These are phyloP conservation scores for Dreissena polymorpha DNA, from an alignment of 1,140 invertebrate genomes.

Conservation along the genomic window DNA sequence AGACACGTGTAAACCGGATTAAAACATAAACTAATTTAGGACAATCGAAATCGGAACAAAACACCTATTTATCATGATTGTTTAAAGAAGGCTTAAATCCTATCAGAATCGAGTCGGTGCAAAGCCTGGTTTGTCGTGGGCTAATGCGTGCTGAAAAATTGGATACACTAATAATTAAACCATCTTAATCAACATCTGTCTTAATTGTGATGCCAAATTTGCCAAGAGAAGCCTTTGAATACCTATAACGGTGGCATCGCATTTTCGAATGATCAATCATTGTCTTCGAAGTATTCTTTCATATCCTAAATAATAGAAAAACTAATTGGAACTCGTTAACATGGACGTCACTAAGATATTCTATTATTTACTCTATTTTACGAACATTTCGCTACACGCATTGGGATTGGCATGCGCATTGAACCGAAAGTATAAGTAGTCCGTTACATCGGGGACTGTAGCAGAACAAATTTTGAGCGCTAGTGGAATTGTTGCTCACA, in stretches of 20 bases:
- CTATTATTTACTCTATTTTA: slow-evolving; percentile 40
- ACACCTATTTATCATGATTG: no score
- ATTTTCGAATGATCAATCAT: slow-evolving; percentile 43
- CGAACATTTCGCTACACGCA: background rate
- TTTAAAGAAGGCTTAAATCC: no score
- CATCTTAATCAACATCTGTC: background rate
- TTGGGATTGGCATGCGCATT: background rate
- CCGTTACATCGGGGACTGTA: background rate
- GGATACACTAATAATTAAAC: background rate
- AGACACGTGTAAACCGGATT: no score
- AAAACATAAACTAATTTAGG: no score
- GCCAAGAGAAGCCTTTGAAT: slow-evolving; percentile 18
- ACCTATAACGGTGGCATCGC: slow-evolving; percentile 15
- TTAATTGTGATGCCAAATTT: background rate
- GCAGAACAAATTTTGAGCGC: background rate
- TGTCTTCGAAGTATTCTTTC: slow-evolving; percentile 35
- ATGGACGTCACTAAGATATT: slow-evolving; percentile 29
- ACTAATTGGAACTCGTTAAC: slow-evolving; percentile 46
- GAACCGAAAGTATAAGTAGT: background rate
- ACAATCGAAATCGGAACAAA: no score
- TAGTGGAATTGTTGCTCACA: background rate
- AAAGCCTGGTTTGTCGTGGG: no score
- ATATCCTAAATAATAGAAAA: slow-evolving; percentile 47
- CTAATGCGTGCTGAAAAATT: no score
- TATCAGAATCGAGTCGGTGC: no score